These are phyloP conservation scores for Sciurus carolinensis DNA, from an alignment of 2,797 vertebrate genomes.

Conservation along the genomic window DNA sequence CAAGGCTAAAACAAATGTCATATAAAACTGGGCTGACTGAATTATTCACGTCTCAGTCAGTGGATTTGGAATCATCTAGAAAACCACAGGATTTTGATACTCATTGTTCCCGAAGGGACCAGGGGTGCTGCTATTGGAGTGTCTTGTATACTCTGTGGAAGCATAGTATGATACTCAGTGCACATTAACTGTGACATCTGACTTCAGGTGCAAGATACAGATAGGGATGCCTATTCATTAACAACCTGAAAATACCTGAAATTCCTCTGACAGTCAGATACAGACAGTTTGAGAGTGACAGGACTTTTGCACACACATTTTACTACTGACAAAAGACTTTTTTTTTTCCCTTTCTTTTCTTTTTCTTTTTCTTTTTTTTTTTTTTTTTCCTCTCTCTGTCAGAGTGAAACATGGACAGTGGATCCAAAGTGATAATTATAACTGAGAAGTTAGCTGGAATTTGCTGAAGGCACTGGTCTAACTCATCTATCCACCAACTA, in stretches of 20 bases:
- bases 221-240: slow-evolving; percentile 75
- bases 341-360: neutral
- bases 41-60: slow-evolving; percentile 38
- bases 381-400: slow-evolving; percentile 63
- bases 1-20: neutral
- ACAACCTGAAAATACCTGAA: slow-evolving; percentile 82
- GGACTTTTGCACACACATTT: slow-evolving; percentile 77
- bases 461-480: slow-evolving; percentile 83
- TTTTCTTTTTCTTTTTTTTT: slow-evolving; percentile 53
- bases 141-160: slow-evolving; percentile 74
- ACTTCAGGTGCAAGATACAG: slow-evolving; percentile 81
- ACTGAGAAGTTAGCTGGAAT: slow-evolving; percentile 81
- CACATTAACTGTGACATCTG: slow-evolving; percentile 85
- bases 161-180: slow-evolving; percentile 65
- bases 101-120: slow-evolving; percentile 70
- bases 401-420: slow-evolving; percentile 79
- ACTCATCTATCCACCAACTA: slow-evolving; percentile 83
- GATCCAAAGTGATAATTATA: slow-evolving; percentile 86
- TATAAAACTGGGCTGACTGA: neutral
- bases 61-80: neutral
- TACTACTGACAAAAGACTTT: slow-evolving; percentile 71
- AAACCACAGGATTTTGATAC: slow-evolving; percentile 21
- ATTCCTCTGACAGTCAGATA: slow-evolving; percentile 80
- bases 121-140: slow-evolving; percentile 75
- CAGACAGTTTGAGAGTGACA: slow-evolving; percentile 81